Percentiles rank a stretch among this genome's conserved stretches.
phyloP scores from a whole-genome alignment of 2,888 invertebrate genomes.

The Amblyjoppa fuscipennis region DNA sequence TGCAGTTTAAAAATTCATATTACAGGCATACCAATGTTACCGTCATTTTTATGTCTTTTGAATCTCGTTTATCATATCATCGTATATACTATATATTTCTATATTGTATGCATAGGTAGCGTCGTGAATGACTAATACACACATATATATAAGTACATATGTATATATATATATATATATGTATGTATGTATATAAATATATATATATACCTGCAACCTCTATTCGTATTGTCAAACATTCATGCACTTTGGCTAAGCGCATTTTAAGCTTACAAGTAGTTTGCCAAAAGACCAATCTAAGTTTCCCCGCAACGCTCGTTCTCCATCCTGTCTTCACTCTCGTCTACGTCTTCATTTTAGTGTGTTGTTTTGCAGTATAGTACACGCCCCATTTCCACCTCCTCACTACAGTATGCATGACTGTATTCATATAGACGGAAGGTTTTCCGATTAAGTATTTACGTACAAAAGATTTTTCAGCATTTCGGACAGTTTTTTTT shows the following conservation, averaged over 20 bases:
- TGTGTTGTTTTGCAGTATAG: conserved; percentile 21
- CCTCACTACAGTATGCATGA: conserved; percentile 2
- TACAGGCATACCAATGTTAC: not conserved
- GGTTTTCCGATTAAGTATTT: conserved; percentile 40
- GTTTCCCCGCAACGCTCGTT: conserved; percentile 58
- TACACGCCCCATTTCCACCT: conserved; percentile 5
- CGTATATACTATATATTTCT: conserved; percentile 41
- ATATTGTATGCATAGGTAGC: conserved; percentile 23
- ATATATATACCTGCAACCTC: conserved; percentile 77
- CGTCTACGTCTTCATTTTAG: conserved; percentile 46
- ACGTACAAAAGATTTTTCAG: conserved; percentile 56
- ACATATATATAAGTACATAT: conserved; percentile 49
- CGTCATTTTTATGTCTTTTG: conserved; percentile 4
- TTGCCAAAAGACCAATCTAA: conserved; percentile 68
- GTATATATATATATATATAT: conserved; percentile 65
- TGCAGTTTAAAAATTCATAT: conserved; percentile 41
- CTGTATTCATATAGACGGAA: conserved; percentile 21
- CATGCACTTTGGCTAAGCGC: conserved; percentile 80
- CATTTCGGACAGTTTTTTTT: conserved; percentile 4
- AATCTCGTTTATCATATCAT: conserved; percentile 26
- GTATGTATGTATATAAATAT: conserved; percentile 70
- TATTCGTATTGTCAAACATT: conserved; percentile 83
- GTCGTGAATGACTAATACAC: conserved; percentile 37
- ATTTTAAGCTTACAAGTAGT: conserved; percentile 75
- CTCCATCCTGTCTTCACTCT: conserved; percentile 33